Percentiles rank a stretch among this genome's conserved stretches.
These are phyloP conservation scores for Malurus alboscapulatus DNA, from an alignment of 2,113 vertebrate genomes.

Conservation along the genomic window DNA sequence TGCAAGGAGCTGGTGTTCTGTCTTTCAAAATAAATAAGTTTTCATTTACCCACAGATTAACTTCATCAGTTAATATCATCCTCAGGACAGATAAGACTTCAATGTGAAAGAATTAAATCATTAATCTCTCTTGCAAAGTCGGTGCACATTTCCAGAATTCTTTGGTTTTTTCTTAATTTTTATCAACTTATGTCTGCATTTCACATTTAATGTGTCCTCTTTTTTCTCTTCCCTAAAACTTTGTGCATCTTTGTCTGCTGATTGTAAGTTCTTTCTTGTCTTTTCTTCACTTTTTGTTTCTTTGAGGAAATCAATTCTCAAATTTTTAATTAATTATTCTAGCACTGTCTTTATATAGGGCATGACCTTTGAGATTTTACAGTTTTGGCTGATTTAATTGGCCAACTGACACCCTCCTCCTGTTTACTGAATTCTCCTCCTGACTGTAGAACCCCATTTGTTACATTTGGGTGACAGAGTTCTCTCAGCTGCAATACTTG, in stretches of 20 bases:
- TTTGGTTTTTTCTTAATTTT: background rate
- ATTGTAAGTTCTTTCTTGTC: background rate
- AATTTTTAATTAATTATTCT: constrained; percentile 13
- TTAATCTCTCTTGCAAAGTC: background rate
- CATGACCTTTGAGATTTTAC: constrained; percentile 22
- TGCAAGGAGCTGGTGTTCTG: background rate
- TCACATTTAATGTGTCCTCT: background rate
- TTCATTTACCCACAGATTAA: constrained; percentile 1
- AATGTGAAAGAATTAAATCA: constrained; percentile 1
- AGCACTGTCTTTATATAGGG: background rate
- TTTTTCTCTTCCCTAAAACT: background rate
- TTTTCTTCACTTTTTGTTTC: background rate
- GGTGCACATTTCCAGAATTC: background rate
- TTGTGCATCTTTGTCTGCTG: background rate
- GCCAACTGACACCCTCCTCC: background rate
- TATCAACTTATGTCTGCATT: background rate
- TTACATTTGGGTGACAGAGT: background rate
- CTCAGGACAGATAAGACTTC: background rate
- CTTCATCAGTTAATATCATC: background rate
- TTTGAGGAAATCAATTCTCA: constrained; percentile 8
- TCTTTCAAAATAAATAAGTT: background rate
- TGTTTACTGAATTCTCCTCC: constrained; percentile 43
- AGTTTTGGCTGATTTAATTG: constrained; percentile 8
- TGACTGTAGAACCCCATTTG: constrained; percentile 1
- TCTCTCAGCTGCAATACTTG: background rate